Base-by-base conservation (phyloP, 2,797 vertebrate species). In the Enteromius thamalakanensis region DNA sequence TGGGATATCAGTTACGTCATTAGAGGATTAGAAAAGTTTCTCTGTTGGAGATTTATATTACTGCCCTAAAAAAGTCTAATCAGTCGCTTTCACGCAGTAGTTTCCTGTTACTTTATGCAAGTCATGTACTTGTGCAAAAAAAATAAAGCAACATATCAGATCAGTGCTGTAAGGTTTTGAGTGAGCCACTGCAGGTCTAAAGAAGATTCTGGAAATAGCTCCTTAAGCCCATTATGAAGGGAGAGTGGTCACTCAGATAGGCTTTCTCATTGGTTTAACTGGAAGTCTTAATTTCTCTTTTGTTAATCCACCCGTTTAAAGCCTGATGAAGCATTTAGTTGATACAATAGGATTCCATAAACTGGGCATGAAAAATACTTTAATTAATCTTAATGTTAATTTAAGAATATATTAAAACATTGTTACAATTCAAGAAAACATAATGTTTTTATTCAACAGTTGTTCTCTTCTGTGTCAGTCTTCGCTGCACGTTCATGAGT, bases 181-280 rank as follows among this genome's bases (percentile, higher is more conserved):
- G 29, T 64, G 42, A 81, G 80, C 21, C n/a, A 1, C 45, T 53
- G 42, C 70, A 21, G 42, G 5, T 21, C 45, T 29, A 29, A 81
- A 49, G 45, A 26, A 37, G 70, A 53, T 49, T 42, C 42, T 37
- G 78, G 86, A 91, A 92, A 93, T 93, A 95, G 68, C 70, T 80
- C 62, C 17, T 40, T 93, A 93, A 95, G 89, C 91, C 90, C 90
- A 92, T 94, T 93, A 94, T 86, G 68, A 64, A 69, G 85, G 74
- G 71, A 74, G 76, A 82, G 82, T 83, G 90, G 87, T 91, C 87
- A 86, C 87, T 83, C 67, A 60, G 76, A 78, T 12, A 26, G 84
- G 26, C 34, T 68, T 47, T 34, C 42, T 71, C 26, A 76, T 88
- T 88, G 83, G 89, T 84, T 55, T 26, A 87, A 80, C 58, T 42